Conservation (phyloP, 2,797 vertebrate species). For the Lepilemur septentrionalis region DNA sequence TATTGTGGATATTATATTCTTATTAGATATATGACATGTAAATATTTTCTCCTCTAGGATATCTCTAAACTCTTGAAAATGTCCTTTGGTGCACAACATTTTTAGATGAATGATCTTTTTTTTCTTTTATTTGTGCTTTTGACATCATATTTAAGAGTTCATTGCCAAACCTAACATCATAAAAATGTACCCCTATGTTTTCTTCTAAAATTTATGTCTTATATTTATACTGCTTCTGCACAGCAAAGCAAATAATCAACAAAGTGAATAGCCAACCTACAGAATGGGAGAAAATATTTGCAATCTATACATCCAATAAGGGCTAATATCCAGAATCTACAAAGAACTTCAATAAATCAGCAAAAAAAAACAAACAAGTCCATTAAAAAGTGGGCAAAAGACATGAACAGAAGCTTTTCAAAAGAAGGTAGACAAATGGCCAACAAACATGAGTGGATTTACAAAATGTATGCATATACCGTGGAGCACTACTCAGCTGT, state of each 20-base stretch:
- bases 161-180: neutral
- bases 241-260: neutral
- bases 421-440: neutral
- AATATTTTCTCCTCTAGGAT: neutral
- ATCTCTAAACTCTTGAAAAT: neutral
- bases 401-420: neutral
- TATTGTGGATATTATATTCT: no score
- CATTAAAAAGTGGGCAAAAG: neutral
- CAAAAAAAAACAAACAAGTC: neutral
- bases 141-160: neutral
- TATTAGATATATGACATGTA: no score
- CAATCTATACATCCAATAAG: neutral
- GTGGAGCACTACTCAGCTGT: neutral
- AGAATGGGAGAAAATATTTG: neutral
- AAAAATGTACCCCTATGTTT: neutral
- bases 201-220: neutral
- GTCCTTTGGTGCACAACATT: neutral
- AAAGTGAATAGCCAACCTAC: neutral
- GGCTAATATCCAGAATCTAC: neutral
- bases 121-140: neutral
- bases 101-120: no score
- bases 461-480: neutral
- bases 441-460: neutral
- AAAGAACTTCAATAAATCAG: no score
- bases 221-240: neutral